phyloP scores from a whole-genome alignment of 2,113 vertebrate genomes.

The Hymenochirus boettgeri region DNA sequence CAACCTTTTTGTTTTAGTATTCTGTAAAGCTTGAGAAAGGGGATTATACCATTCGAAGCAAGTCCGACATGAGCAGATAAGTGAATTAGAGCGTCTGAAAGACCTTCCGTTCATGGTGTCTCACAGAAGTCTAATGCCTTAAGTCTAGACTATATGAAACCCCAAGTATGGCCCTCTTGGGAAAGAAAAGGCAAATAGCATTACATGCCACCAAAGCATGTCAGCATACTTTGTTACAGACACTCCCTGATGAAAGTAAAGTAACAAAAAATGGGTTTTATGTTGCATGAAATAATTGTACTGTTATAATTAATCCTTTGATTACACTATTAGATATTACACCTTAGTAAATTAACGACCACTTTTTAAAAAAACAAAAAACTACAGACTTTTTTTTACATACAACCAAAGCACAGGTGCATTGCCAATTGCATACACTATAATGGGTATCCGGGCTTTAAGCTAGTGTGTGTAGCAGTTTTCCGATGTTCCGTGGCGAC shows the following conservation, averaged over 20 bases:
- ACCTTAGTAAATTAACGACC: too few species aligned
- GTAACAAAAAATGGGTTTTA: too few species aligned
- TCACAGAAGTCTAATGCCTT: conserved; percentile 85
- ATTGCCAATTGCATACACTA: too few species aligned
- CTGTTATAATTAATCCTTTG: too few species aligned
- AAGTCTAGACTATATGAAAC: conserved; percentile 89
- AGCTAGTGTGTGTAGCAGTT: too few species aligned
- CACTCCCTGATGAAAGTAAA: conserved; percentile 88
- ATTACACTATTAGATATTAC: too few species aligned
- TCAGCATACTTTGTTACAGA: conserved; percentile 86
- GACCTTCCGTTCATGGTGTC: conserved; percentile 92
- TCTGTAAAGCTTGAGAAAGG: conserved; percentile 97
- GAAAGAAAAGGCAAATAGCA: conserved; percentile 90
- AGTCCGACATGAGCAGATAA: conserved; percentile 90
- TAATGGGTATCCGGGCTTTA: too few species aligned
- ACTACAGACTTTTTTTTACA: too few species aligned
- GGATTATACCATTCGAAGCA: conserved; percentile 89
- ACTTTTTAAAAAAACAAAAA: too few species aligned
- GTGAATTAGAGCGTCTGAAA: conserved; percentile 91
- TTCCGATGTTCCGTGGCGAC: too few species aligned
- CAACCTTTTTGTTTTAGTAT: conserved; percentile 76
- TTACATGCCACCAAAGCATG: conserved; percentile 81
- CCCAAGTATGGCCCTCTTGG: conserved; percentile 85
- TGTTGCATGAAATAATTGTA: too few species aligned
- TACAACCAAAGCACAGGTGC: too few species aligned